Conservation (phyloP, 2,888 invertebrate genomes). For the Eupithecia insigniata region DNA sequence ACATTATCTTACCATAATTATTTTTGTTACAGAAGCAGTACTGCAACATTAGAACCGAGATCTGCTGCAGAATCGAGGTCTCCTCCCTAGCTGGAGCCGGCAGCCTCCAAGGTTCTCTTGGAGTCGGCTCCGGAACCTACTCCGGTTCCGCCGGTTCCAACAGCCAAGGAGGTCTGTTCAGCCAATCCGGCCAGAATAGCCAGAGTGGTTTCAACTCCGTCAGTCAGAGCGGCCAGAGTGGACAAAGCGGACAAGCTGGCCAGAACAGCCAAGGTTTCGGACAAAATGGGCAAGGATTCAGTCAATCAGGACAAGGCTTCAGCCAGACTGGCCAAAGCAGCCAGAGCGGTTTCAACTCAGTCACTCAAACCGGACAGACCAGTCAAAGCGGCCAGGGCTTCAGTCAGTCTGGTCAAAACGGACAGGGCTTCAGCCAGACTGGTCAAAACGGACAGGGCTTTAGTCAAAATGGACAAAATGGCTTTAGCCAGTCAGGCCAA, state of each 20-base stretch:
- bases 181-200: conserved; percentile 41
- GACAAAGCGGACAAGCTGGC: conserved; percentile 21
- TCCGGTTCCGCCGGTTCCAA: conserved; percentile 55
- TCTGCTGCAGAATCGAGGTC: conserved; percentile 77
- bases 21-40: conserved; percentile 77
- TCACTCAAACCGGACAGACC: conserved; percentile 6
- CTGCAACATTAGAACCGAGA: conserved; percentile 75
- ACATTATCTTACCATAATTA: conserved; percentile 4
- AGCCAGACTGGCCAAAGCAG: conserved; percentile 20
- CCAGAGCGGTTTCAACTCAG: conserved; percentile 34
- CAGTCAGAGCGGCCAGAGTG: conserved; percentile 36
- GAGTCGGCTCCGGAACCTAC: conserved; percentile 64
- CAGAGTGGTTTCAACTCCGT: conserved; percentile 43
- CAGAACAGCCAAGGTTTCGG: conserved; percentile 19
- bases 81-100: conserved; percentile 58
- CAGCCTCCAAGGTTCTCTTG: conserved; percentile 59
- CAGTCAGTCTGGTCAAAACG: conserved; percentile 34
- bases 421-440: conserved; percentile 28
- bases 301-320: conserved; percentile 26
- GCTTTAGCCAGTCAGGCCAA: conserved; percentile 11
- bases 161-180: conserved; percentile 60
- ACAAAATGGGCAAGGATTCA: conserved; percentile 21
- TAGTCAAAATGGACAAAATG: conserved; percentile 33
- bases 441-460: conserved; percentile 33
- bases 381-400: conserved; percentile 31